A percentile compares a stretch with the other conserved stretches of the same genome.
These are phyloP conservation scores for Exaiptasia diaphana DNA, from an alignment of 64 coral and sea anemone genomes.

Conservation along the genomic window DNA sequence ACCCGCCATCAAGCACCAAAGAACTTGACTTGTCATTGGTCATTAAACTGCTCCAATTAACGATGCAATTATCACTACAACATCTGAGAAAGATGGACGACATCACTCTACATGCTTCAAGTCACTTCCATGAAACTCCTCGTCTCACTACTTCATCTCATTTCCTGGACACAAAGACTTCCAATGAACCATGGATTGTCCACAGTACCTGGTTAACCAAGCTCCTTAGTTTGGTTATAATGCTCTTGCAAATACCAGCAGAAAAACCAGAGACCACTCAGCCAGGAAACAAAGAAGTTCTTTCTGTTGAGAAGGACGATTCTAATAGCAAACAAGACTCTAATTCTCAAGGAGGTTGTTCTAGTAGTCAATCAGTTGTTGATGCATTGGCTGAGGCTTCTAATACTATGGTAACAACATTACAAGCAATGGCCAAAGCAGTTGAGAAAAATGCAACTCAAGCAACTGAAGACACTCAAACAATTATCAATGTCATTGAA, in stretches of 20 bases:
- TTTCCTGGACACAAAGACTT: neutral
- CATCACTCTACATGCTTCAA: conserved; percentile 40
- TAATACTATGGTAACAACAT: neutral
- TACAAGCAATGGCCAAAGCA: conserved; percentile 19
- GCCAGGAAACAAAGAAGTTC: neutral
- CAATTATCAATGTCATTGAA: neutral
- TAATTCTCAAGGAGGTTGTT: no score
- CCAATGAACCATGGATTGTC: conserved; percentile 6
- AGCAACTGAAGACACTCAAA: conserved; percentile 1
- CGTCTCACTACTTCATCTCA: neutral
- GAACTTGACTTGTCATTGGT: neutral
- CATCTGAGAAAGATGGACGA: conserved; percentile 24
- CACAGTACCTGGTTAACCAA: conserved; percentile 53
- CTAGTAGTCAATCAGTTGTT: neutral
- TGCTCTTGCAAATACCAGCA: conserved; percentile 1
- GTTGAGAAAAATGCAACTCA: neutral
- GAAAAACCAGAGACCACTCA: neutral
- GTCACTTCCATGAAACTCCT: conserved; percentile 11
- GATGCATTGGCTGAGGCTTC: neutral
- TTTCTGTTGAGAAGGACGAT: neutral
- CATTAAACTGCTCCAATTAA: neutral
- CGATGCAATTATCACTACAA: conserved; percentile 19
- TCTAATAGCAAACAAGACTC: neutral
- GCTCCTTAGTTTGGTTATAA: conserved; percentile 44
- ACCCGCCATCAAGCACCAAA: neutral